Percentiles rank a stretch among this genome's conserved stretches.
phyloP scores from a whole-genome alignment of 2,888 invertebrate genomes.

The Eurois occulta region DNA sequence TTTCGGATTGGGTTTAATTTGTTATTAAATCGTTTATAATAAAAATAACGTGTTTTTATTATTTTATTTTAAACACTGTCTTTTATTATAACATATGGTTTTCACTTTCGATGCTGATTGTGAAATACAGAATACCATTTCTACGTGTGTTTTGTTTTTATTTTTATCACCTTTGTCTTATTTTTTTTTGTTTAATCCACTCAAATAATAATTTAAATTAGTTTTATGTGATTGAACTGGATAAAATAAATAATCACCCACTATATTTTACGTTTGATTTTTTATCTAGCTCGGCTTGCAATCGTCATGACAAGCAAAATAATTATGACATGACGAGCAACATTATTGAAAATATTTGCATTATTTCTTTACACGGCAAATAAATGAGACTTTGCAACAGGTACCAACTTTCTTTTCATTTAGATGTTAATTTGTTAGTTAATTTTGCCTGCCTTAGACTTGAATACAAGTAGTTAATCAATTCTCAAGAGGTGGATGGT shows the following conservation, averaged over 20 bases:
- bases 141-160: background rate
- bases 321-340: constrained; percentile 31
- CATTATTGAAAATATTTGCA: constrained; percentile 29
- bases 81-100: constrained; percentile 43
- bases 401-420: constrained; percentile 33
- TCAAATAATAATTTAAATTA: background rate
- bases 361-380: constrained; percentile 33
- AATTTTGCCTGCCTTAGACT: constrained; percentile 10
- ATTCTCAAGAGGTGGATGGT: constrained; percentile 7
- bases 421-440: constrained; percentile 8
- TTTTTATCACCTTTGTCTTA: background rate
- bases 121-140: constrained; percentile 12
- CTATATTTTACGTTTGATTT: constrained; percentile 11
- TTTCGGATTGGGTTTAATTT: constrained; percentile 63
- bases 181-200: background rate
- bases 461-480: constrained; percentile 16
- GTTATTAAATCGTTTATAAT: constrained; percentile 67
- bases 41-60: constrained; percentile 58
- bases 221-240: background rate
- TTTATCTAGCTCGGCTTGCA: background rate
- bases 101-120: constrained; percentile 42
- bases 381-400: constrained; percentile 30
- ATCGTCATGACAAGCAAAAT: constrained; percentile 33
- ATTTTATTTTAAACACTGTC: constrained; percentile 37
- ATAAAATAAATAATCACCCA: background rate